Percentiles rank a stretch among this genome's conserved stretches.
phyloP scores from a whole-genome alignment of 2,113 vertebrate genomes.

The Nettapus auritus region DNA sequence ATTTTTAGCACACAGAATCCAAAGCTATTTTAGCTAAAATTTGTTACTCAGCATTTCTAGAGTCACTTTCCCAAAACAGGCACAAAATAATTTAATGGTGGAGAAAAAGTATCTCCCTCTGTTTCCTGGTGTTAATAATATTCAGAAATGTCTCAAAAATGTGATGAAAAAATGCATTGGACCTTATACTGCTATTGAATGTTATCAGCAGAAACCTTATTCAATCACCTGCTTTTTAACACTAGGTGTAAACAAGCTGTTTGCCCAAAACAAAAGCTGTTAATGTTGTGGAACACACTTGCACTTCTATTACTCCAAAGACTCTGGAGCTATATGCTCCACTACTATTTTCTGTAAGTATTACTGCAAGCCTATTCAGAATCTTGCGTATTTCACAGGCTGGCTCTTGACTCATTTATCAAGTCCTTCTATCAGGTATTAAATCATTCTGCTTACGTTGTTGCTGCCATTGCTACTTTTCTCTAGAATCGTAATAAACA shows the following conservation, averaged over 20 bases:
- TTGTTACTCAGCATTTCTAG: not conserved
- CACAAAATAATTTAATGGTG: not conserved
- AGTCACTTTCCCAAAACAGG: not conserved
- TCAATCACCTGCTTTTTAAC: not conserved
- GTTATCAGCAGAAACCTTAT: not conserved
- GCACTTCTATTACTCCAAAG: not conserved
- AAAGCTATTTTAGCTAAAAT: not conserved
- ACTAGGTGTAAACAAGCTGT: slow-evolving; percentile 1
- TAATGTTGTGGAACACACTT: slow-evolving; percentile 12
- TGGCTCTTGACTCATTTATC: not conserved
- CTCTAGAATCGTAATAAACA: not conserved
- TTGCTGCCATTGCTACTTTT: not conserved
- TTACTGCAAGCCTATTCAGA: not conserved
- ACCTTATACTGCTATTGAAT: not conserved
- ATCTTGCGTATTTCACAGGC: not conserved
- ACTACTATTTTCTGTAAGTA: not conserved
- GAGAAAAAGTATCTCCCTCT: not conserved
- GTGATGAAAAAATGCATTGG: not conserved
- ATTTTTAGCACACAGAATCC: not conserved
- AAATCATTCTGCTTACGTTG: not conserved
- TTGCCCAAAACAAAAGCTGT: slow-evolving; percentile 23
- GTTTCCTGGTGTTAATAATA: not conserved
- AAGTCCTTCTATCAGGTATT: not conserved
- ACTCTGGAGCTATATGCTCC: not conserved
- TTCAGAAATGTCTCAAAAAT: not conserved